phyloP scores from a whole-genome alignment of 2,888 invertebrate species.

The Dryocosmus kuriphilus region DNA sequence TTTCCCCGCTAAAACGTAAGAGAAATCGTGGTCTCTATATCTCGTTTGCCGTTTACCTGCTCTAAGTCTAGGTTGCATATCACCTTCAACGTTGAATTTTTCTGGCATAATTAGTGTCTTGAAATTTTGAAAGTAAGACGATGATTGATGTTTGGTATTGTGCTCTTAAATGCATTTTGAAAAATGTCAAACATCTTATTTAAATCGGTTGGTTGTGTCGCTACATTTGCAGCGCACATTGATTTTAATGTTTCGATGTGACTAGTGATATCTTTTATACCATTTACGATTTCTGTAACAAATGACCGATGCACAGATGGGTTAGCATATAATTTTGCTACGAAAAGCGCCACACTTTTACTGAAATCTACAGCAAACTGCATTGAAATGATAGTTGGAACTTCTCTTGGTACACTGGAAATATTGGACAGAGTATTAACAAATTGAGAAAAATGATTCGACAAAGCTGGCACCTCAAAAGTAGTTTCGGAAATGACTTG shows the following conservation, averaged over 20 bases:
- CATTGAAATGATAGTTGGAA: neutral
- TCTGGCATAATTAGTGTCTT: conserved; percentile 41
- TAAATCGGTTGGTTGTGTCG: neutral
- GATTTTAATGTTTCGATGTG: neutral
- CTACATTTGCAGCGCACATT: neutral
- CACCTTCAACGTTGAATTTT: conserved; percentile 22
- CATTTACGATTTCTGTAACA: conserved; percentile 12
- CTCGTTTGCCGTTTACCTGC: neutral
- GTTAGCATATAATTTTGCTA: too few relatives aligned
- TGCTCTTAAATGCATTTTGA: conserved; percentile 42
- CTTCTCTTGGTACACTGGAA: neutral
- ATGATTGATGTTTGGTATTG: conserved; percentile 41
- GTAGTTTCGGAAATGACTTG: neutral
- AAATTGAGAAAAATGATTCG: neutral
- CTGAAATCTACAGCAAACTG: neutral
- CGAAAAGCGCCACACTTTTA: too few relatives aligned
- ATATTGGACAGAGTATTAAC: neutral
- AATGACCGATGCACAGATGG: neutral
- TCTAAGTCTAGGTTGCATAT: conserved; percentile 42
- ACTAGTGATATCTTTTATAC: neutral
- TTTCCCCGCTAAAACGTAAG: too few relatives aligned
- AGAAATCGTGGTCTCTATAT: neutral
- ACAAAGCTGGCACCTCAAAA: conserved; percentile 1
- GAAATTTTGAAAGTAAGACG: conserved; percentile 46
- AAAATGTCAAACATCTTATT: conserved; percentile 16